Percentiles rank a stretch among this genome's conserved stretches.
phyloP scores from a whole-genome alignment of 2,797 vertebrate genomes.

The Tapirus indicus region DNA sequence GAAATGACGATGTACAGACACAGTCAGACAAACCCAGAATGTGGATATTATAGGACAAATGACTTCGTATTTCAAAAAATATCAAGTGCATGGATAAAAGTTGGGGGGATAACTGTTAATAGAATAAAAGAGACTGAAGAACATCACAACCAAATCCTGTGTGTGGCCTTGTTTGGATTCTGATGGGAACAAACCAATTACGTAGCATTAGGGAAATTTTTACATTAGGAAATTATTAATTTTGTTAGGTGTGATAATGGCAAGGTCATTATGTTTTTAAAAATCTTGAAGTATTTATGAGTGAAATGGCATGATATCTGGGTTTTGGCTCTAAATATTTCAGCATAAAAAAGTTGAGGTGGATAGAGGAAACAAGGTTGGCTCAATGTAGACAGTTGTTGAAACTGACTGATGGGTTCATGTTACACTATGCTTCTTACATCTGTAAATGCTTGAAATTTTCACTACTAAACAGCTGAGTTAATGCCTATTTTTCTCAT shows the following conservation, averaged over 20 bases:
- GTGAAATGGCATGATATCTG: not conserved
- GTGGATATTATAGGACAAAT: fast-evolving
- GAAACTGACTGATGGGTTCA: not conserved
- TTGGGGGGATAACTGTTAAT: fast-evolving
- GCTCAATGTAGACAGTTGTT: fast-evolving
- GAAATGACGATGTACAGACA: not conserved
- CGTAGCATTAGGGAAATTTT: not conserved
- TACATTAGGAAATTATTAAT: not conserved
- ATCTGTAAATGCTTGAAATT: not conserved
- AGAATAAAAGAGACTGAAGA: not conserved
- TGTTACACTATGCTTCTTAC: too few relatives aligned
- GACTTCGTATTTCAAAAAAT: not conserved
- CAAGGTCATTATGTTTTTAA: not conserved
- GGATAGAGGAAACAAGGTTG: fast-evolving
- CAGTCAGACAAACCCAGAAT: not conserved
- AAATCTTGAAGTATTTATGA: not conserved
- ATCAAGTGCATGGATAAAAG: fast-evolving
- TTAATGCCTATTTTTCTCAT: not conserved
- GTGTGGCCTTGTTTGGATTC: not conserved
- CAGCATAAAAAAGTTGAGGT: not conserved
- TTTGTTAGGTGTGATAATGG: not conserved
- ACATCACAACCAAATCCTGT: fast-evolving
- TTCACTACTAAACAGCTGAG: not conserved
- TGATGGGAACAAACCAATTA: not conserved
- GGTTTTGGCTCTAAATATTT: not conserved